Conservation (phyloP, 2,113 vertebrate species). For the Psephotus haematonotus region DNA sequence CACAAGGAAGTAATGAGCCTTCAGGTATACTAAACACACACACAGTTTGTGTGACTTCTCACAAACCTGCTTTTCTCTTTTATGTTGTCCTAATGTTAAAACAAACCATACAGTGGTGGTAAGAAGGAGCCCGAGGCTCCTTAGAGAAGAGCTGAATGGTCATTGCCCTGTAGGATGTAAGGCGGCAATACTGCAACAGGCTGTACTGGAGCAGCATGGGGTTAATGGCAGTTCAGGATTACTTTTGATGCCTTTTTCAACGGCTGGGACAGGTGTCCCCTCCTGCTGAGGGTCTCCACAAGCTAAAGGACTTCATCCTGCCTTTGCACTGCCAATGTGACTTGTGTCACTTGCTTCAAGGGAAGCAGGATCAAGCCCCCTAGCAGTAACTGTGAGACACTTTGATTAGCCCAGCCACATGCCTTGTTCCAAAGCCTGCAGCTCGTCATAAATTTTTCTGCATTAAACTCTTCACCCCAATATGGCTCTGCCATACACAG, state of each 20-base stretch:
- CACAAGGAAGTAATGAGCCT: conserved; percentile 42
- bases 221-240: conserved; percentile 23
- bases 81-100: conserved; percentile 27
- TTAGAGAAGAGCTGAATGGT: background rate
- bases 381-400: background rate
- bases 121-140: conserved; percentile 14
- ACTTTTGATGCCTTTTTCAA: conserved; percentile 37
- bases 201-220: background rate
- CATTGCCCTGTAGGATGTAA: background rate
- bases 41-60: background rate
- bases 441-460: conserved; percentile 35
- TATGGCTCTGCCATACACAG: background rate
- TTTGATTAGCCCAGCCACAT: conserved; percentile 16
- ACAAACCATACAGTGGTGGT: background rate
- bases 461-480: conserved; percentile 28
- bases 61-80: conserved; percentile 58
- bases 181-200: background rate
- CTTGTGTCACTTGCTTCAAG: background rate
- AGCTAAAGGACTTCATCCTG: conserved; percentile 4
- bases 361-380: conserved; percentile 9
- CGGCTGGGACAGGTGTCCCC: conserved; percentile 20
- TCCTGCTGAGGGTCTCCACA: conserved; percentile 24
- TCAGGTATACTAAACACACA: conserved; percentile 40
- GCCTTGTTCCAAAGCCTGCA: background rate
- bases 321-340: background rate